Evolutionary conservation across 2,888 invertebrate species (phyloP).

Genomic region (Tetragnatha montana): DNA sequence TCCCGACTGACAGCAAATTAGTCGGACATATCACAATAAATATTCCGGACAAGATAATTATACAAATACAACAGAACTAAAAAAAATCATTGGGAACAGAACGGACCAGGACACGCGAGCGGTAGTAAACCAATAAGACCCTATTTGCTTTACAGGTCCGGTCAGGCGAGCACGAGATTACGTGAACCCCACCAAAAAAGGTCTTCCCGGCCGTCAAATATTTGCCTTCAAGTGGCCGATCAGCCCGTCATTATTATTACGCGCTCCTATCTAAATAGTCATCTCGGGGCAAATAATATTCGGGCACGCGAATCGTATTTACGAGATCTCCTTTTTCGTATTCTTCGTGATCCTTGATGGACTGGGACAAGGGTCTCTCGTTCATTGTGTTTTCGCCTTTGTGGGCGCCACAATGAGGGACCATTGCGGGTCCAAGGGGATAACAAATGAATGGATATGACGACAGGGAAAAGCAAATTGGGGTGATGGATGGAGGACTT

Average conservation of each 20-base stretch:
- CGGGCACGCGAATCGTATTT: slow-evolving; percentile 69
- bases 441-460: slow-evolving; percentile 65
- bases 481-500: slow-evolving; percentile 57
- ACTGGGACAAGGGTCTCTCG: slow-evolving; percentile 45
- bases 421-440: slow-evolving; percentile 38
- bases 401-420: slow-evolving; percentile 59
- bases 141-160: slow-evolving; percentile 54
- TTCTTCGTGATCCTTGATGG: slow-evolving; percentile 62
- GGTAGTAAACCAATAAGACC: slow-evolving; percentile 58
- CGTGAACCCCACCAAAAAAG: slow-evolving; percentile 25
- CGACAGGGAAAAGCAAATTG: slow-evolving; percentile 60
- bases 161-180: slow-evolving; percentile 42
- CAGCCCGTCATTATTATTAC: slow-evolving; percentile 63
- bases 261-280: slow-evolving; percentile 67
- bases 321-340: slow-evolving; percentile 42
- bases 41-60: not conserved
- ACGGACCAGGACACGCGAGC: slow-evolving; percentile 14
- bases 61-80: not conserved
- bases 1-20: not conserved
- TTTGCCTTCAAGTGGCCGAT: slow-evolving; percentile 67
- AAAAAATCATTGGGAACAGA: not conserved
- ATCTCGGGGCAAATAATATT: slow-evolving; percentile 49
- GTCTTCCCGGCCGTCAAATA: slow-evolving; percentile 46
- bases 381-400: slow-evolving; percentile 61
- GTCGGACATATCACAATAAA: not conserved